Conservation (phyloP, 1,140 invertebrate genomes). For the Drosophila kohkoa region DNA sequence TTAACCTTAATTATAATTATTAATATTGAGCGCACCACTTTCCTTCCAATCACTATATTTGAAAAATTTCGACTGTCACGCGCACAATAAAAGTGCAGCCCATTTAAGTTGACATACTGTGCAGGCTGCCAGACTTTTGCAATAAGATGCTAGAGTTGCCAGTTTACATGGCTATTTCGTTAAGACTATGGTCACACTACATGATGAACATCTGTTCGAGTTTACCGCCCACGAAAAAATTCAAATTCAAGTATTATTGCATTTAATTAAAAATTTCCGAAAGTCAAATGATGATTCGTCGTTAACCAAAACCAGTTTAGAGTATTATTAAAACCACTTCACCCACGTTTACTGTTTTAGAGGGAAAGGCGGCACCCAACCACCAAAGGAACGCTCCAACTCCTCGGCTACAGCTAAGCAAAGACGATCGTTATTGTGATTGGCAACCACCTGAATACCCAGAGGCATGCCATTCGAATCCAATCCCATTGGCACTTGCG, state of each 20-base stretch:
- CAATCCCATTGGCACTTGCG: slow-evolving; percentile 92
- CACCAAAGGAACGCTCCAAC: slow-evolving; percentile 93
- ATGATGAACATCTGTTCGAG: not conserved
- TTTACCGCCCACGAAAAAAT: slow-evolving; percentile 11
- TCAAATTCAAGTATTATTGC: not conserved
- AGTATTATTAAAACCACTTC: slow-evolving; percentile 3
- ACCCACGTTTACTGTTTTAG: slow-evolving; percentile 41
- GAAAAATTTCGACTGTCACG: not conserved
- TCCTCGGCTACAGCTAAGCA: slow-evolving; percentile 93
- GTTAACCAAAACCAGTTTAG: slow-evolving; percentile 54
- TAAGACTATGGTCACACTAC: slow-evolving; percentile 5
- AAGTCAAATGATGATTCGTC: slow-evolving; percentile 23
- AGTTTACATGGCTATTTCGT: not conserved
- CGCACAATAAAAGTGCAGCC: slow-evolving; percentile 10
- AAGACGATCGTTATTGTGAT: slow-evolving; percentile 91
- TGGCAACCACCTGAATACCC: slow-evolving; percentile 93
- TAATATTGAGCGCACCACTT: not conserved
- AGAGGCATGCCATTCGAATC: slow-evolving; percentile 90
- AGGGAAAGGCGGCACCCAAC: slow-evolving; percentile 89
- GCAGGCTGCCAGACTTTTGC: slow-evolving; percentile 4
- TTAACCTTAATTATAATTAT: too few relatives aligned
- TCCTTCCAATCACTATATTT: not conserved
- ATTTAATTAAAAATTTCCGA: not conserved
- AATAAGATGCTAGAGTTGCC: slow-evolving; percentile 3
- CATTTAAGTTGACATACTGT: not conserved